Evolutionary conservation across 2,113 vertebrate species (phyloP).

Genomic region (Diphyllodes magnificus): DNA sequence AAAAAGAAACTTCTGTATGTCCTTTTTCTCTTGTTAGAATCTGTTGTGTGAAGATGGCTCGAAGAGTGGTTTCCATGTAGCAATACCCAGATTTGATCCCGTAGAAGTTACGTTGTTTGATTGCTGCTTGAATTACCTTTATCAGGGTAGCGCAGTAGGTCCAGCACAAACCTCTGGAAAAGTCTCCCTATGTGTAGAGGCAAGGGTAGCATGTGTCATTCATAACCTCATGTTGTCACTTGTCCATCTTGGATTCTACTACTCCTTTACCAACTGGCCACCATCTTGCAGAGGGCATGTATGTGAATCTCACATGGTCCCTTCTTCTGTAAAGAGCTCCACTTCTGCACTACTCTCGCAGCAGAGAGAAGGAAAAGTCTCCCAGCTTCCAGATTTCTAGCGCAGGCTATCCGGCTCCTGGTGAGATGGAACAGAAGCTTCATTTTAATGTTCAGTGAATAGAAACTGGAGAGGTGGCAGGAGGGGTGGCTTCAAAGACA

Average conservation of each 20-base stretch:
- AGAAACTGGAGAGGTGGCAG: not conserved
- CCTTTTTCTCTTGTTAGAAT: not conserved
- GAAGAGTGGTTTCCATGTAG: not conserved
- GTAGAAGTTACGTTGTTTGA: not conserved
- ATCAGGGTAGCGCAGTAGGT: not conserved
- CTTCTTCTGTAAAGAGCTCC: not conserved
- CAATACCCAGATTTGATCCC: not conserved
- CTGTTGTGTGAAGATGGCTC: fast-evolving
- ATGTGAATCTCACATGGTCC: not conserved
- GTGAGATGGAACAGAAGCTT: not conserved
- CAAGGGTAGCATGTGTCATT: not conserved
- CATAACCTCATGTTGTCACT: not conserved
- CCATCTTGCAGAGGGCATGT: not conserved
- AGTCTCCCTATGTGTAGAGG: not conserved
- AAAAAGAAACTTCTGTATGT: not conserved
- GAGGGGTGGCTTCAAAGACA: not conserved
- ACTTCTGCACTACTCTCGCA: not conserved
- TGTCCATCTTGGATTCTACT: not conserved
- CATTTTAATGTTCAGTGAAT: not conserved
- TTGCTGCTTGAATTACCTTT: not conserved
- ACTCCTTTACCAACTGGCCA: not conserved
- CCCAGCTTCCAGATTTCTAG: not conserved
- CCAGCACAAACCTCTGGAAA: fast-evolving
- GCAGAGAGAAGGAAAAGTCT: not conserved
- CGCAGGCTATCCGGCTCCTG: not conserved